Evolutionary conservation across 2,797 vertebrate species (phyloP).

Genomic region (Momotus momota): DNA sequence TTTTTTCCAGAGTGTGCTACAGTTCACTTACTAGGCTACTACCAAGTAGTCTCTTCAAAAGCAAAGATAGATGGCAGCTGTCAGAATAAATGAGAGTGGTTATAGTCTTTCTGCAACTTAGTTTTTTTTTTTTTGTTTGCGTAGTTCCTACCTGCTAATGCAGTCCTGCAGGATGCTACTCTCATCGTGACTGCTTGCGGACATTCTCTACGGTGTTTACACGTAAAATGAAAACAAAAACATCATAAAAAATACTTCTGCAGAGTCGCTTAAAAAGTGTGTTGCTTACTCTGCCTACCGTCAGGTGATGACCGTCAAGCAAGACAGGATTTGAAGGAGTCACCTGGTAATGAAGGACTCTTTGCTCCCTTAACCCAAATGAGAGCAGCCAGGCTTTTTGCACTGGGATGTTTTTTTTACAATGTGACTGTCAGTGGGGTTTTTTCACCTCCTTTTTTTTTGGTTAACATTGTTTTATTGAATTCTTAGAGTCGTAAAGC

Average conservation of each 20-base stretch:
- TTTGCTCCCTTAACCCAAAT: not conserved
- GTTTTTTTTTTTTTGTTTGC: not conserved
- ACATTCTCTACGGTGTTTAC: not conserved
- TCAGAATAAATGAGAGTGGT: not conserved
- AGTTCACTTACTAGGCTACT: conserved; percentile 1
- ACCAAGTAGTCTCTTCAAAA: not conserved
- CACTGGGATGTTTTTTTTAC: not conserved
- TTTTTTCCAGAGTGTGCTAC: conserved; percentile 29
- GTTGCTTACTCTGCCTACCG: not conserved
- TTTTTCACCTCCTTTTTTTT: not conserved
- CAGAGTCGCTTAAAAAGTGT: not conserved
- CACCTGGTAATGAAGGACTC: not conserved
- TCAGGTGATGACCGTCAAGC: not conserved
- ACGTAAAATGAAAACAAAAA: not conserved
- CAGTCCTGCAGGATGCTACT: not conserved
- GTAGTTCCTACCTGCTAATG: not conserved
- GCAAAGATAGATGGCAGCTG: conserved; percentile 29
- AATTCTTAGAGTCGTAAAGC: not conserved
- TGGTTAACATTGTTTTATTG: conserved; percentile 11
- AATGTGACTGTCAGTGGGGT: not conserved
- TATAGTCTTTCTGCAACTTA: not conserved
- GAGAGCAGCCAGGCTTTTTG: not conserved
- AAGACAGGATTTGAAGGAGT: not conserved
- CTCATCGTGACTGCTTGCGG: not conserved
- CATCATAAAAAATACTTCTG: not conserved